Percentiles rank a stretch among this genome's conserved stretches.
Conservation (phyloP, 2,888 invertebrate species). For the Julus scanicus region DNA sequence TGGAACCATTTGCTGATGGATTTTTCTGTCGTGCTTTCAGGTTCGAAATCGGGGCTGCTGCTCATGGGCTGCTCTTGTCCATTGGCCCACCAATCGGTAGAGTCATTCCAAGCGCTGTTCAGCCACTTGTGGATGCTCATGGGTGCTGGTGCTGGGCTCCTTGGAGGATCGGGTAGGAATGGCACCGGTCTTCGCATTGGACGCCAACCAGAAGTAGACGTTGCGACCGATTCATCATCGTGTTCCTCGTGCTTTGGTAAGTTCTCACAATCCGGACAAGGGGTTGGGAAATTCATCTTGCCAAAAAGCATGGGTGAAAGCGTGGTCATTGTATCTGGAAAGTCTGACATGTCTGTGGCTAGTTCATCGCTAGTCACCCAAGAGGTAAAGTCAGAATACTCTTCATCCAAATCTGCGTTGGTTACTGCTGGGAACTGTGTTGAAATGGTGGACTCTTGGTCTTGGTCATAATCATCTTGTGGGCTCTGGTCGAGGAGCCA, state of each 20-base stretch:
- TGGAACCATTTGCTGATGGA: background rate
- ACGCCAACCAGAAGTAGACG: background rate
- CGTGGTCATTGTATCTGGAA: background rate
- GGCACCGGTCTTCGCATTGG: background rate
- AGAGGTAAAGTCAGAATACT: background rate
- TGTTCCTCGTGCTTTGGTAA: background rate
- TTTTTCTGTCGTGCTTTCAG: background rate
- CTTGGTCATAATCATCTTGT: background rate
- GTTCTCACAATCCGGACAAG: background rate
- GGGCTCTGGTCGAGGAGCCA: background rate
- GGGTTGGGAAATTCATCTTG: background rate
- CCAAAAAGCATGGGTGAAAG: background rate
- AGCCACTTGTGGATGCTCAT: slow-evolving; percentile 4
- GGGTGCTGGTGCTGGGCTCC: background rate
- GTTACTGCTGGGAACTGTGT: background rate
- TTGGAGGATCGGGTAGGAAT: background rate
- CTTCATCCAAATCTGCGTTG: background rate
- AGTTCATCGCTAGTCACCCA: background rate
- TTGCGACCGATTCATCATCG: background rate
- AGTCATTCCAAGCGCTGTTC: background rate
- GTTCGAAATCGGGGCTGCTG: background rate
- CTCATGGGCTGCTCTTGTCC: background rate
- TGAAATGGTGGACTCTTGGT: background rate
- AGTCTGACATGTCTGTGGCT: background rate
- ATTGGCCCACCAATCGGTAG: background rate